phyloP scores from a whole-genome alignment of 1,140 invertebrate genomes.

The Heliconius nattereri region DNA sequence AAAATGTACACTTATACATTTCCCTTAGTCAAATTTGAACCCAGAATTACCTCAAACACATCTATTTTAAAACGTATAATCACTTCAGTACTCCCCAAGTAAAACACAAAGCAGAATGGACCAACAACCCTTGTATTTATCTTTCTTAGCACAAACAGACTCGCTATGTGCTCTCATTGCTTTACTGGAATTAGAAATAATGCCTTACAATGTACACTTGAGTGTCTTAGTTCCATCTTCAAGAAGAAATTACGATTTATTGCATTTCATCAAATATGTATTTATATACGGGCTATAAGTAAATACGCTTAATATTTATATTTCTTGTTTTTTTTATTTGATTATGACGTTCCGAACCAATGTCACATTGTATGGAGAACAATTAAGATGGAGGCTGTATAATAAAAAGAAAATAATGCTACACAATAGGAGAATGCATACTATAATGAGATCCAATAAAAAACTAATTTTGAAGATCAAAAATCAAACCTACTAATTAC shows the following conservation, averaged over 20 bases:
- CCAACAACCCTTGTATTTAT: neutral
- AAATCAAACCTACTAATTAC: too few relatives aligned
- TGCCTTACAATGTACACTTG: neutral
- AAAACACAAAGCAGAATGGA: neutral
- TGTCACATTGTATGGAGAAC: too few relatives aligned
- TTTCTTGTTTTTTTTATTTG: too few relatives aligned
- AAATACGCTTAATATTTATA: too few relatives aligned
- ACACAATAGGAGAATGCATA: too few relatives aligned
- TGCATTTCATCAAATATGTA: neutral
- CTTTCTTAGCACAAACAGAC: neutral
- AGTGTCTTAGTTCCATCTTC: neutral
- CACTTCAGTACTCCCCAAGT: neutral
- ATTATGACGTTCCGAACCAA: too few relatives aligned
- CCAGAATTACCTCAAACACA: neutral
- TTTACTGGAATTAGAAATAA: neutral
- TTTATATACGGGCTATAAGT: too few relatives aligned
- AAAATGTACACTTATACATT: neutral
- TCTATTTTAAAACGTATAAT: too few relatives aligned
- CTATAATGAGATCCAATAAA: too few relatives aligned
- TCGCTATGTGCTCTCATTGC: neutral
- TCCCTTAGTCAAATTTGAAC: neutral
- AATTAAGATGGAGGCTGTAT: too few relatives aligned
- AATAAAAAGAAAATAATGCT: too few relatives aligned
- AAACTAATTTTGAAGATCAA: too few relatives aligned
- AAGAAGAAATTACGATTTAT: slow-evolving; percentile 2